Evolutionary conservation across 2,113 vertebrate genomes (phyloP).

Genomic region (Pantherophis guttatus): DNA sequence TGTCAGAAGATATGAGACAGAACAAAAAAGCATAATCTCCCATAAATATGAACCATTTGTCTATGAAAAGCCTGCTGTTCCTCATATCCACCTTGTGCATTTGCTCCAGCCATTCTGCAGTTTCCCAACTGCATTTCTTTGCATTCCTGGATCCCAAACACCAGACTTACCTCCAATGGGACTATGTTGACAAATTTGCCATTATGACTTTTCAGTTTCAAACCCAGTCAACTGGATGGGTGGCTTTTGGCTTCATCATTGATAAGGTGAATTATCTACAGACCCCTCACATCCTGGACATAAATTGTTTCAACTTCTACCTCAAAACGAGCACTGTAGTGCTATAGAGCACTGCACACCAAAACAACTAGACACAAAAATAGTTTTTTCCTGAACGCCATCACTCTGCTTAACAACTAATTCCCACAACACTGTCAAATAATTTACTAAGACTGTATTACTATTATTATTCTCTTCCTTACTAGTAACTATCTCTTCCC

Average conservation of each 20-base stretch:
- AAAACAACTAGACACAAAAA: too few species aligned
- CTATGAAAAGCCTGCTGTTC: not conserved
- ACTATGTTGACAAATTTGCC: constrained; percentile 62
- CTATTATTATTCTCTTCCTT: too few species aligned
- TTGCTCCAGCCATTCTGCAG: not conserved
- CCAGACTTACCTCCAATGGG: constrained; percentile 66
- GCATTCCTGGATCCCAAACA: constrained; percentile 64
- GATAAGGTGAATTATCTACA: constrained; percentile 18
- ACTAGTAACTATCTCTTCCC: too few species aligned
- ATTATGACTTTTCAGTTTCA: constrained; percentile 71
- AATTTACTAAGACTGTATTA: too few species aligned
- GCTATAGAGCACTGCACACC: too few species aligned
- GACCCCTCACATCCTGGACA: too few species aligned
- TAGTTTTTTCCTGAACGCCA: too few species aligned
- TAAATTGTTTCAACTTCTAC: too few species aligned
- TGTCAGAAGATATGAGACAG: not conserved
- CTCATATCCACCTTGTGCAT: constrained; percentile 22
- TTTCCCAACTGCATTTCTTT: constrained; percentile 61
- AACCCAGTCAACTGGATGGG: constrained; percentile 72
- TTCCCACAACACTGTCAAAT: too few species aligned
- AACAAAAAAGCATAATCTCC: too few species aligned
- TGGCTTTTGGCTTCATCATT: constrained; percentile 74
- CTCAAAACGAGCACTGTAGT: too few species aligned
- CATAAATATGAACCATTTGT: not conserved
- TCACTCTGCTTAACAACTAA: too few species aligned